Percentiles rank a stretch among this genome's conserved stretches.
phyloP scores from a whole-genome alignment of 2,888 invertebrate species.

The Smittia aterrima region DNA sequence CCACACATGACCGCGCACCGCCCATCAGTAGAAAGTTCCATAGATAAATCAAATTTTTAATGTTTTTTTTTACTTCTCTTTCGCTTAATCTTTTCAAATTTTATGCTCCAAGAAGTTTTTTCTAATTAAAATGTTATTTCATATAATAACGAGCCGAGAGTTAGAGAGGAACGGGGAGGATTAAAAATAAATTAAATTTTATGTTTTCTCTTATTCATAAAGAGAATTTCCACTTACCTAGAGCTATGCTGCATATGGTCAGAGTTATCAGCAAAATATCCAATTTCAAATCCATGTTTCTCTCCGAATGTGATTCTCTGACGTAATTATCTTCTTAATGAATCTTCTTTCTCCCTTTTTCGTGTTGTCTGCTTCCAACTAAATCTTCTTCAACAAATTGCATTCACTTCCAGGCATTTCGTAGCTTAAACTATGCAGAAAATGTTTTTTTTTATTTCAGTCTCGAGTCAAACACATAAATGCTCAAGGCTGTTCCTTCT shows the following conservation, averaged over 20 bases:
- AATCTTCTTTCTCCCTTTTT: background rate
- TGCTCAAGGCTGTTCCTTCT: too few species aligned
- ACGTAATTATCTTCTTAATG: conserved; percentile 21
- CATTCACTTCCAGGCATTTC: conserved; percentile 16
- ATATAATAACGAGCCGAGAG: conserved; percentile 16
- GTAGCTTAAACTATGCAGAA: conserved; percentile 29
- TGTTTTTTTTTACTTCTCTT: background rate
- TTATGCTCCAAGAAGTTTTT: conserved; percentile 35
- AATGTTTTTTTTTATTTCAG: conserved; percentile 5
- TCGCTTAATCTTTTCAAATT: conserved; percentile 2
- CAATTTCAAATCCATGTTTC: conserved; percentile 39
- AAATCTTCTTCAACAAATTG: conserved; percentile 7
- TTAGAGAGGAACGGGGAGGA: conserved; percentile 20
- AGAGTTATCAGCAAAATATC: conserved; percentile 39
- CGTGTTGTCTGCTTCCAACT: conserved; percentile 13
- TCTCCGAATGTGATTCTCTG: background rate
- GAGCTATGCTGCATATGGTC: conserved; percentile 8
- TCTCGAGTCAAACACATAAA: background rate
- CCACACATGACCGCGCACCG: conserved; percentile 33
- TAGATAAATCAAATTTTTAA: conserved; percentile 26
- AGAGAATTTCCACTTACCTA: conserved; percentile 29
- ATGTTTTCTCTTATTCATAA: background rate
- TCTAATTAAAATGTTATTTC: conserved; percentile 38
- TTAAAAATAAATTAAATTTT: conserved; percentile 41
- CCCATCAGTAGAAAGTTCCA: conserved; percentile 7